Evolutionary conservation across 2,113 vertebrate genomes (phyloP), one percentile per base, ranked within the genome.

Genomic region (Taurulus bubalis): DNA sequence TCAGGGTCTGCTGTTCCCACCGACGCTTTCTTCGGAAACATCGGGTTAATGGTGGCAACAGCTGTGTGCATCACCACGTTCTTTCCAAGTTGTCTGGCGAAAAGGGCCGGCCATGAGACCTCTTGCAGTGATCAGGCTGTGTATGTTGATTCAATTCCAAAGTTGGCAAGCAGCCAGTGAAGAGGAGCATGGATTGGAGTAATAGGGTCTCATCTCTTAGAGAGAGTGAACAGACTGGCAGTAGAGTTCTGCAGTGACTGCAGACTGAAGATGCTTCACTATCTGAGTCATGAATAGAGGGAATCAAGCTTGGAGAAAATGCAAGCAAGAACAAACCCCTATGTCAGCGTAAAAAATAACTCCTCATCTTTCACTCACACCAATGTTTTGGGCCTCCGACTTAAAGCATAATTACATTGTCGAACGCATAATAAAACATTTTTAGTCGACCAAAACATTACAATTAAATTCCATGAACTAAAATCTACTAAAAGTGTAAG

Each of bases 21-120:
- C n/a, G 1, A 32, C 34, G 30, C 16, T 24, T 65, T 16, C 64
- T 71, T 34, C 65, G 47, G 53, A 78, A 66, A 62, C 66, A 60
- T n/a, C 26, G 65, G 59, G 71, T 84, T 77, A 83, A 34, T 6
- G 62, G 45, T 59, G 75, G 62, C 64, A 80, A 71, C 89, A 91
- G 85, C 87, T 87, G 89, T 69, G 75, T 42, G 59, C 77, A 78
- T 55, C n/a, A 15, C 67, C 2, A 32, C 1, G 16, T 53, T 76
- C 53, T 55, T 86, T 82, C 81, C 78, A 66, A 82, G 59, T 63
- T 71, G 24, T 72, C 69, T 49, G 75, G 67, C 64, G 49, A 60
- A 51, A 36, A 6, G 49, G 28, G 22, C 24, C 9, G 14, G 42
- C 53, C 75, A 66, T 65, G 42, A 69, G 11, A 77, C 71, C 77